Conservation (phyloP, 53 echinoderm and acorn worm genomes). For the Temnopleurus reevesii region DNA sequence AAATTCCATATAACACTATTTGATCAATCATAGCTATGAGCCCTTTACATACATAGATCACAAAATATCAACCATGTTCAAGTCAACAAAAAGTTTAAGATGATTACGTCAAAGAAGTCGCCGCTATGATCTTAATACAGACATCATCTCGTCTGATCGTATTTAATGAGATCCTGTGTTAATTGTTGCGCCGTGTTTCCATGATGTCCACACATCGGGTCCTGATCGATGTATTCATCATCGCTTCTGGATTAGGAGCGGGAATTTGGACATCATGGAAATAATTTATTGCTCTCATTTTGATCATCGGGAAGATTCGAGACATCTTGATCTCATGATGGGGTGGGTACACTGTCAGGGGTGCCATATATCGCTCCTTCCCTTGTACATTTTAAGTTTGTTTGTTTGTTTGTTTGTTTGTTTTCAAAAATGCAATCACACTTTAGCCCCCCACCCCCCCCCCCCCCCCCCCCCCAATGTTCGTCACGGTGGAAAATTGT, state of each 20-base stretch:
- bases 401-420: too few relatives aligned
- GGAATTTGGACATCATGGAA: not conserved
- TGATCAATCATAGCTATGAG: too few relatives aligned
- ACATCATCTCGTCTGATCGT: conserved; percentile 30
- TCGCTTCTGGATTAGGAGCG: not conserved
- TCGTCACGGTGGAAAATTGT: too few relatives aligned
- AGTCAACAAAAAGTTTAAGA: not conserved
- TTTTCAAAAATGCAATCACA: too few relatives aligned
- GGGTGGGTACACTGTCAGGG: not conserved
- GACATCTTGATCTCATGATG: not conserved
- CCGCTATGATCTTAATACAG: not conserved
- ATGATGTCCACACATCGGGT: not conserved
- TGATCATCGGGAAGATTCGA: conserved; percentile 15
- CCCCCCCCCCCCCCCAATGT: too few relatives aligned
- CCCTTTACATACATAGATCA: too few relatives aligned
- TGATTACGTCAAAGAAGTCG: not conserved
- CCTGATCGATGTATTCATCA: not conserved
- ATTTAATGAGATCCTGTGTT: conserved; percentile 27
- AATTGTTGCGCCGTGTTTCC: not conserved
- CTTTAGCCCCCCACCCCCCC: too few relatives aligned
- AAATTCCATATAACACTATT: too few relatives aligned
- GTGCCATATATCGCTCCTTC: too few relatives aligned
- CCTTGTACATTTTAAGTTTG: too few relatives aligned
- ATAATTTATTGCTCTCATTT: conserved; percentile 28
- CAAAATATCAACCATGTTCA: too few relatives aligned